Evolutionary conservation across 2,888 invertebrate genomes (phyloP), one percentile per base, ranked within the genome.

Genomic region (Aproaerema taeniolella): DNA sequence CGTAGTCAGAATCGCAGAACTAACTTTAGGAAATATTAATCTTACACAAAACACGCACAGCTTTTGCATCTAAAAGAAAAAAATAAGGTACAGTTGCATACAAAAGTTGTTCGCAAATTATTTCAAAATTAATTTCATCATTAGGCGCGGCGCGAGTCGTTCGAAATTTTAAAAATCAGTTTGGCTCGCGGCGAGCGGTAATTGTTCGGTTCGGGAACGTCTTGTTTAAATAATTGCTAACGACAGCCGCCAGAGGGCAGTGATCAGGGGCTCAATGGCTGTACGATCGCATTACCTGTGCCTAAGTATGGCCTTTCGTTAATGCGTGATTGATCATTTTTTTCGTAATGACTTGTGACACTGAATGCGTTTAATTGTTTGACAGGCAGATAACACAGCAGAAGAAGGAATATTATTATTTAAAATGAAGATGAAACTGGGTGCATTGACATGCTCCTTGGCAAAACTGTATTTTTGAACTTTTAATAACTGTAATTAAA

Each of bases 191-290:
- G 47, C 45, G 25, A 33, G 29, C 29, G 33, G 32, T 28, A 43
- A 46, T 39, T 39, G 36, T 31, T 31, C 20, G 7, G 43, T 52
- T 40, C 41, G 52, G n/a, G 45, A 39, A 37, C 20, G 45, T 59
- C 74, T 73, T 66, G 69, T 74, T 75, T 67, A 58, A 61, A 66
- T 72, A 72, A 75, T 74, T 73, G 61, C 61, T 57, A 63, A 64
- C 58, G 58, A 61, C 49, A 47, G 42, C 41, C 50, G 60, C 61
- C 57, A 38, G 35, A 15, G 49, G 55, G 50, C 37, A 25, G 20
- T n/a, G 26, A 28, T 35, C 39, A 30, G 16, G 15, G 35, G 26
- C 7, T 32, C 32, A 35, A 37, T 31, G 38, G 47, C 58, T 16
- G 31, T n/a, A 25, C 47, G 50, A 50, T 57, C 48, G 49, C 55